Evolutionary conservation across 2,797 vertebrate genomes (phyloP).

Genomic region (Thunnus albacares): DNA sequence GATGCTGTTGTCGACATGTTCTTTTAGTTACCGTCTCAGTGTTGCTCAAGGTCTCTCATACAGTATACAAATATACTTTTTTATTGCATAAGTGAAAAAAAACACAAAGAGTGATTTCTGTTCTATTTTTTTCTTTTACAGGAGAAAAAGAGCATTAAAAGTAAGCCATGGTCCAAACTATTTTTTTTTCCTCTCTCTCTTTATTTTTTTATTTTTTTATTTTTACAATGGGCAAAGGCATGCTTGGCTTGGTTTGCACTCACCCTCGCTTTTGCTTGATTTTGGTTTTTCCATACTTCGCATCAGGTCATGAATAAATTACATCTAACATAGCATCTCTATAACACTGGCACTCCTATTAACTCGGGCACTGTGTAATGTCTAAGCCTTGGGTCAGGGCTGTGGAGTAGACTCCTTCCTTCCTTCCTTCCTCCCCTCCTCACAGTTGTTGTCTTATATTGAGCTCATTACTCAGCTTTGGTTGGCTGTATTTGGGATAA

Average conservation of each 20-base stretch:
- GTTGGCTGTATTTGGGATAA: conserved; percentile 41
- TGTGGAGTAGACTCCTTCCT: conserved; percentile 39
- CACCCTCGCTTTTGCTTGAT: conserved; percentile 80
- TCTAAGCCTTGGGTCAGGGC: conserved; percentile 29
- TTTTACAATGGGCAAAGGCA: conserved; percentile 77
- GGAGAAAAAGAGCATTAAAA: conserved; percentile 93
- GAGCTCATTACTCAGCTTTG: conserved; percentile 36
- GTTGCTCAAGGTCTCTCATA: conserved; percentile 56
- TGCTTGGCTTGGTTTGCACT: conserved; percentile 86
- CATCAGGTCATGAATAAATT: conserved; percentile 78
- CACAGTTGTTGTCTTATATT: conserved; percentile 24
- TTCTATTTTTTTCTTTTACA: conserved; percentile 89
- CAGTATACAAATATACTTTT: conserved; percentile 39
- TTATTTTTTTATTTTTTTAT: conserved; percentile 14
- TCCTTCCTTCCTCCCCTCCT: conserved; percentile 6
- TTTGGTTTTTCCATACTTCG: conserved; percentile 81
- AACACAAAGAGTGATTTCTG: conserved; percentile 84
- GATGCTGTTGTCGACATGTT: conserved; percentile 55
- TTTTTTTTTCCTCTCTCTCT: conserved; percentile 40
- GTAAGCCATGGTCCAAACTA: conserved; percentile 87
- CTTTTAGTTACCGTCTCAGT: conserved; percentile 53
- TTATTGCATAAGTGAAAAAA: conserved; percentile 61
- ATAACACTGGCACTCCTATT: conserved; percentile 63
- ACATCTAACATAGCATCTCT: conserved; percentile 76
- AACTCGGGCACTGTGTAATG: conserved; percentile 48